Evolutionary conservation across 1,140 invertebrate genomes (phyloP), one percentile per base, ranked within the genome.

Genomic region (Apis cerana): DNA sequence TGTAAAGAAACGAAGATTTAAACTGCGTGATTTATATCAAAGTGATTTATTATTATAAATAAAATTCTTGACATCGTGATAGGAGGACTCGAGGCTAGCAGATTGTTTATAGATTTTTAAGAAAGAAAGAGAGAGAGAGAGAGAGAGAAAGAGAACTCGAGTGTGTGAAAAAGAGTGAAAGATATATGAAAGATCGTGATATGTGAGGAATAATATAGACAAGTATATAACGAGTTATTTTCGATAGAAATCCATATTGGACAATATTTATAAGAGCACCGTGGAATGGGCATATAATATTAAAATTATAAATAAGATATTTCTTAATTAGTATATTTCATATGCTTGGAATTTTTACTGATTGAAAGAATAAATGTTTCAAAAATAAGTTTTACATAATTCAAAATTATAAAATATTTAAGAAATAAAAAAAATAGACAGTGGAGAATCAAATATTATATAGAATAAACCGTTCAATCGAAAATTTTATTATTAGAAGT

Each of bases 101-200:
- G 33, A 75, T 82, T 83, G 75, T 83, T 56, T 69, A 74, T 75
- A 79, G 67, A 79, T 83, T 79, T 71, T 1, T 83, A 83, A 83
- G n/a, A 19, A 21, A 19, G 19, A 33, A 15, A 1, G 62, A 7
- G 27, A 7, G 27, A 23, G 27, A 1, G 62, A 7, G 27, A 7
- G 27, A 23, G 27, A 56, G 0, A 62, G 17, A 2, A 27, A 8
- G 62, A 7, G 27, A 23, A 8, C 33, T 68, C 15, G 8, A 8
- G 7, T 27, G 64, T 23, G 21, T 19, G 71, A 21, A 19, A 70
- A 23, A 50, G n/a, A 27, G 17, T 12, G 67, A 58, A 50, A 19
- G 19, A 7, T 27, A n/a, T 58, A 68, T 13, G 27, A 56, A 65
- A 67, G 71, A 10, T 33, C 62, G 68, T 27, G 19, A 75, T 43